Conservation (phyloP, 2,113 vertebrate species). For the Sterna hirundo region DNA sequence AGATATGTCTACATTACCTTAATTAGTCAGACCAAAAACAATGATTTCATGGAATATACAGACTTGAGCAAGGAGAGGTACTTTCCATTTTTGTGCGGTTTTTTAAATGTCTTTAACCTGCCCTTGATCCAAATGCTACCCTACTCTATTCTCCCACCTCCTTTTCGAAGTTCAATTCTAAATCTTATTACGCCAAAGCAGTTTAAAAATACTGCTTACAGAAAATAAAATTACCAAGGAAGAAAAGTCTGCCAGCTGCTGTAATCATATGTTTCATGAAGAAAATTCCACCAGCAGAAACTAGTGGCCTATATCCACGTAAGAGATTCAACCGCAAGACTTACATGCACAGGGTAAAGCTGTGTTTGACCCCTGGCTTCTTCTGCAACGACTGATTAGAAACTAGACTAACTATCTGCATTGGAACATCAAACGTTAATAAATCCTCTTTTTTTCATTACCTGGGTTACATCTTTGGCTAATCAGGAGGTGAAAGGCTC, state of each 20-base stretch:
- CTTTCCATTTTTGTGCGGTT: not conserved
- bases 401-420: not conserved
- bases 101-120: not conserved
- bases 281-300: not conserved
- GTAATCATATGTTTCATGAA: not conserved
- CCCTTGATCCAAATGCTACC: not conserved
- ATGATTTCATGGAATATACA: not conserved
- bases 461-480: constrained; percentile 45
- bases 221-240: not conserved
- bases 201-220: not conserved
- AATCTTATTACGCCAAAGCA: not conserved
- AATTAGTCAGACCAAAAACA: not conserved
- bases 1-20: not conserved
- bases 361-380: not conserved
- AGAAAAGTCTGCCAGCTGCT: not conserved
- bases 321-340: not conserved
- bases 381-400: constrained; percentile 27
- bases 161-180: not conserved
- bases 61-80: not conserved
- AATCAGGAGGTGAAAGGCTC: constrained; percentile 58
- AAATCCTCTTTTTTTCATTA: not conserved
- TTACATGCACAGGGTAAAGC: not conserved
- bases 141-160: not conserved
- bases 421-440: constrained; percentile 40
- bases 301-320: not conserved